Evolutionary conservation across 2,888 invertebrate genomes (phyloP).

Genomic region (Xestia xanthographa): DNA sequence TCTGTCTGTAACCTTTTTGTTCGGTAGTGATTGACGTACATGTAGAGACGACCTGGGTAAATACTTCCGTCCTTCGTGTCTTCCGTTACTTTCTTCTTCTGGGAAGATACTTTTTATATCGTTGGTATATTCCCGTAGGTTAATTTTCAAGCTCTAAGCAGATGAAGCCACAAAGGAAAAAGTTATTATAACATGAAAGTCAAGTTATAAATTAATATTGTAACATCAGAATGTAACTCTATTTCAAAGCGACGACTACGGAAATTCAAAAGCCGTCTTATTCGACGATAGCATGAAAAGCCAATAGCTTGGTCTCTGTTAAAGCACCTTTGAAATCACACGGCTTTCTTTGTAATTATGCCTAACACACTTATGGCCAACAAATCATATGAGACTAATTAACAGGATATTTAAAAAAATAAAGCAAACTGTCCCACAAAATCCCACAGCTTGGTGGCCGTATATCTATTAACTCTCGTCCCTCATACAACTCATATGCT

Average conservation of each 20-base stretch:
- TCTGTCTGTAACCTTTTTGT: not conserved
- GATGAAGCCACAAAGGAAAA: not conserved
- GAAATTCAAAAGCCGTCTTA: not conserved
- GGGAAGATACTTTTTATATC: not conserved
- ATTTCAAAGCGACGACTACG: not conserved
- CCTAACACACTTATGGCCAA: not conserved
- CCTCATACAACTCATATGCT: conserved; percentile 47
- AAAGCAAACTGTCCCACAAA: conserved; percentile 19
- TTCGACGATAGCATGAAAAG: not conserved
- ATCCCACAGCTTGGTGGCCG: conserved; percentile 23
- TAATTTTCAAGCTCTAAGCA: not conserved
- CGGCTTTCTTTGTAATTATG: not conserved
- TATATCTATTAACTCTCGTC: conserved; percentile 39
- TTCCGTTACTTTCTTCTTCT: too few relatives aligned
- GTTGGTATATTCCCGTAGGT: not conserved
- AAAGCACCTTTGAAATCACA: not conserved
- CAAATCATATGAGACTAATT: not conserved
- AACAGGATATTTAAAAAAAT: not conserved
- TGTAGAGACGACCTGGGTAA: not conserved
- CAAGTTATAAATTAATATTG: not conserved
- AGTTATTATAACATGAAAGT: not conserved
- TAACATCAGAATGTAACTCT: not conserved
- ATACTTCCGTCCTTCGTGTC: too few relatives aligned
- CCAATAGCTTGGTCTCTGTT: not conserved
- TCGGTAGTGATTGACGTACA: not conserved